Evolutionary conservation across 2,113 vertebrate genomes (phyloP).

Genomic region (Poecilia latipinna): DNA sequence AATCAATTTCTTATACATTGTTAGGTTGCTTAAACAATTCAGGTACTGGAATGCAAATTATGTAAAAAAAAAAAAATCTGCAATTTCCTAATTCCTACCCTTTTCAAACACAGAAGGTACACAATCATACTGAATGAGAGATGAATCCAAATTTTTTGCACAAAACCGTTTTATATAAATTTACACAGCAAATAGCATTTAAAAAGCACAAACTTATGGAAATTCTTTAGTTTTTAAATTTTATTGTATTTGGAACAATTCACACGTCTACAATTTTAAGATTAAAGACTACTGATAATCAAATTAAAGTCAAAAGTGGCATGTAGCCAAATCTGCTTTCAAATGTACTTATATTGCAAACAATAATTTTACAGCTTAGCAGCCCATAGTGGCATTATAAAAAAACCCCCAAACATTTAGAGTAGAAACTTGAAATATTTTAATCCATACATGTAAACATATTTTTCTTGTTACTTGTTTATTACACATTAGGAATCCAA

Average conservation of each 20-base stretch:
- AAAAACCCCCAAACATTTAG: not conserved
- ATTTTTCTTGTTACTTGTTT: conserved; percentile 11
- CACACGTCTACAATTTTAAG: not conserved
- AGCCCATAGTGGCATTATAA: conserved; percentile 1
- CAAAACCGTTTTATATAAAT: not conserved
- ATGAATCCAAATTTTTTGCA: not conserved
- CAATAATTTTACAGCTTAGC: conserved; percentile 2
- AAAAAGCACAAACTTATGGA: not conserved
- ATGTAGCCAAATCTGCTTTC: not conserved
- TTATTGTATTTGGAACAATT: not conserved
- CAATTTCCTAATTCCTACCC: not conserved
- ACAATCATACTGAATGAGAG: not conserved
- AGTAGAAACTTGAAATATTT: not conserved
- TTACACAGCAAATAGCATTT: not conserved
- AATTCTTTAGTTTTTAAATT: not conserved
- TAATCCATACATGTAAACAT: conserved; percentile 1
- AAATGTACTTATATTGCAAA: conserved; percentile 15
- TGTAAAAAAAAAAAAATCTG: not conserved
- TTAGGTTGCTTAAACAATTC: too few species aligned
- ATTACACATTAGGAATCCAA: not conserved
- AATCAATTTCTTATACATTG: too few species aligned
- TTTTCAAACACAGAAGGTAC: not conserved
- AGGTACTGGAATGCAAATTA: too few species aligned
- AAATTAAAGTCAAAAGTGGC: conserved; percentile 16
- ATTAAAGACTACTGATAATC: conserved; percentile 11